Evolutionary conservation across 2,113 vertebrate genomes (phyloP).

Genomic region (Opisthocomus hoazin): DNA sequence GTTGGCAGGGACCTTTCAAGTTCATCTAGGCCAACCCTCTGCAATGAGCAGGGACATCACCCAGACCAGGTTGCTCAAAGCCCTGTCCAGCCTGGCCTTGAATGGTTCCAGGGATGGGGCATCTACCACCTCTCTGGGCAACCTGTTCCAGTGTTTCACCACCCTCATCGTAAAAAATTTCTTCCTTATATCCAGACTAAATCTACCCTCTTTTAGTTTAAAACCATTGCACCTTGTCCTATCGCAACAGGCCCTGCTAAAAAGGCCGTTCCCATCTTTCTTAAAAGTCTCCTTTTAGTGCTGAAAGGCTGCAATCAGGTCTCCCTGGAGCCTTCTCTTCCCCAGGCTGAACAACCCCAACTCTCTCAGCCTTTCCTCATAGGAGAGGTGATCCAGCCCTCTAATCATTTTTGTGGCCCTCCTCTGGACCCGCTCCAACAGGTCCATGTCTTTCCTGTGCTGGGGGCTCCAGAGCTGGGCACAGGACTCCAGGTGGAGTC

Average conservation of each 20-base stretch:
- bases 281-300: not conserved
- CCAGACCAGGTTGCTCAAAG: not conserved
- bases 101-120: not conserved
- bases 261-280: not conserved
- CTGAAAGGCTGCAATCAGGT: accelerated
- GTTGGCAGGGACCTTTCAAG: not conserved
- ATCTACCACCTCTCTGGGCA: not conserved
- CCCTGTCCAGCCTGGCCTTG: not conserved
- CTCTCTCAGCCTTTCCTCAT: not conserved
- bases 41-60: not conserved
- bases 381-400: not conserved
- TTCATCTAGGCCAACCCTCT: not conserved
- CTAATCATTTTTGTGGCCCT: not conserved
- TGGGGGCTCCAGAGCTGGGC: not conserved
- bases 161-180: not conserved
- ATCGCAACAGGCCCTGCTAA: not conserved
- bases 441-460: not conserved
- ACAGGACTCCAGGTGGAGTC: not conserved
- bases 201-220: not conserved
- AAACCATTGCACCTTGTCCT: not conserved
- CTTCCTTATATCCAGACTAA: not conserved
- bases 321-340: not conserved
- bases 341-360: not conserved
- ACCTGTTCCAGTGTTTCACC: not conserved
- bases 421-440: not conserved